A percentile compares a stretch with the other conserved stretches of the same genome.
These are phyloP conservation scores for Arrhopalites spinosus DNA, from an alignment of 2,888 invertebrate genomes.

Conservation along the genomic window DNA sequence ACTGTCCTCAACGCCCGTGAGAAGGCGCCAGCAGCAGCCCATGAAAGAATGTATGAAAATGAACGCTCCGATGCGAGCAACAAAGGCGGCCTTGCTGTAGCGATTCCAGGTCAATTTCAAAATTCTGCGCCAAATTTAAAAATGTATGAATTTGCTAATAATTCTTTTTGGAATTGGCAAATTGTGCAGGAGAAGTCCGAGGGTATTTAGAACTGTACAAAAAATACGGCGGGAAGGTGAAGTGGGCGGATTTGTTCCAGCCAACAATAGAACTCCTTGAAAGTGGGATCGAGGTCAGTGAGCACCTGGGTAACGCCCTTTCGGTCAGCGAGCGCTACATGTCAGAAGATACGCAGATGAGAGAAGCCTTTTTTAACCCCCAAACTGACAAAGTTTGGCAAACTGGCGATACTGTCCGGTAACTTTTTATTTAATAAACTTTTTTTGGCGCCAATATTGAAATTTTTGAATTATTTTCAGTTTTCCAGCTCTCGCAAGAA, in stretches of 20 bases:
- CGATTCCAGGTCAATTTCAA: slow-evolving; percentile 81
- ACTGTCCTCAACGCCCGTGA: slow-evolving; percentile 67
- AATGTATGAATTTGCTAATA: too few species aligned
- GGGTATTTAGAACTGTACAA: neutral
- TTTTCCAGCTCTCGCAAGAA: neutral
- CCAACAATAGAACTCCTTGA: neutral
- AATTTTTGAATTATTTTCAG: neutral
- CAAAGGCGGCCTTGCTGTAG: slow-evolving; percentile 68
- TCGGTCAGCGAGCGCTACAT: neutral
- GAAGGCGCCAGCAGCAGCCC: slow-evolving; percentile 72
- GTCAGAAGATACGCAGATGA: neutral
- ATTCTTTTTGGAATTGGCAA: too few species aligned
- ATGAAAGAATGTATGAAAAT: slow-evolving; percentile 70
- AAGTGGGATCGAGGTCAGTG: neutral
- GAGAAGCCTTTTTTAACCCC: neutral
- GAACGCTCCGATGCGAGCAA: slow-evolving; percentile 61
- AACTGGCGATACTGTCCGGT: slow-evolving; percentile 57
- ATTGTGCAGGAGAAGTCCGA: neutral
- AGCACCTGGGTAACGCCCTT: neutral
- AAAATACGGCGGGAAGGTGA: neutral
- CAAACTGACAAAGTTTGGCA: neutral
- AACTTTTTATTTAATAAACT: too few species aligned
- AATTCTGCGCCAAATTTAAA: too few species aligned
- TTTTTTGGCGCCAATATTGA: too few species aligned
- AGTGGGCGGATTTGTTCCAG: neutral